A percentile compares a stretch with the other conserved stretches of the same genome.
Evolutionary conservation across 1,140 invertebrate species (phyloP).

Genomic region (Tetranychus cinnabarinus): DNA sequence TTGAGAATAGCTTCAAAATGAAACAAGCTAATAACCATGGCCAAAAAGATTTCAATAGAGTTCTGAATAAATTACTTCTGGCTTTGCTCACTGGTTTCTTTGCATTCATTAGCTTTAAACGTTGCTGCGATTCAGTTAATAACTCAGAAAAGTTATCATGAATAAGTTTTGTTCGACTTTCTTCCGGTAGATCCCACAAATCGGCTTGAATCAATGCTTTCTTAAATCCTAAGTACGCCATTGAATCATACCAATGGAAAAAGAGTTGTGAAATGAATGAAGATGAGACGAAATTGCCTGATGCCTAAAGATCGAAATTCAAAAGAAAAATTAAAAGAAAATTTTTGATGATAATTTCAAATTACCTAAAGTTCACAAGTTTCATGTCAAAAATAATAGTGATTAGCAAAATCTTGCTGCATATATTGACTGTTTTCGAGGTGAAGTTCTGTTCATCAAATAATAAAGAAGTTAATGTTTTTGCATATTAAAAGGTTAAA

Average conservation of each 20-base stretch:
- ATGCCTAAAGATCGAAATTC: no score
- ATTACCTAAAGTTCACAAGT: no score
- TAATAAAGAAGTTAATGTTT: no score
- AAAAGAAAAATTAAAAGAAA: no score
- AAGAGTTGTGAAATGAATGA: slow-evolving; percentile 70
- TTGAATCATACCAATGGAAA: slow-evolving; percentile 71
- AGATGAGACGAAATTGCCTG: slow-evolving; percentile 15
- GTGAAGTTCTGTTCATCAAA: no score
- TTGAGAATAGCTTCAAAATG: slow-evolving; percentile 48
- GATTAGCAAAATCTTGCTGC: no score
- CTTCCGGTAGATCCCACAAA: slow-evolving; percentile 12
- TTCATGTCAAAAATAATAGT: no score
- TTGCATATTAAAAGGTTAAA: no score
- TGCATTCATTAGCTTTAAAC: background rate
- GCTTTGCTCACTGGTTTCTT: background rate
- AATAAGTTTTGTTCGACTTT: slow-evolving; percentile 38
- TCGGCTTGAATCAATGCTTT: slow-evolving; percentile 3
- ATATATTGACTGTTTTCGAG: no score
- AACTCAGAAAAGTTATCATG: background rate
- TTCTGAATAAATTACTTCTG: slow-evolving; percentile 15
- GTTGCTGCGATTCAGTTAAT: background rate
- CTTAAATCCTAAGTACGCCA: slow-evolving; percentile 4
- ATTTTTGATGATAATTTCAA: no score
- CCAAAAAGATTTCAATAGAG: slow-evolving; percentile 35
- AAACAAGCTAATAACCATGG: slow-evolving; percentile 49